A percentile compares a stretch with the other conserved stretches of the same genome.
Evolutionary conservation across 2,797 vertebrate genomes (phyloP).

Genomic region (Trachops cirrhosus): DNA sequence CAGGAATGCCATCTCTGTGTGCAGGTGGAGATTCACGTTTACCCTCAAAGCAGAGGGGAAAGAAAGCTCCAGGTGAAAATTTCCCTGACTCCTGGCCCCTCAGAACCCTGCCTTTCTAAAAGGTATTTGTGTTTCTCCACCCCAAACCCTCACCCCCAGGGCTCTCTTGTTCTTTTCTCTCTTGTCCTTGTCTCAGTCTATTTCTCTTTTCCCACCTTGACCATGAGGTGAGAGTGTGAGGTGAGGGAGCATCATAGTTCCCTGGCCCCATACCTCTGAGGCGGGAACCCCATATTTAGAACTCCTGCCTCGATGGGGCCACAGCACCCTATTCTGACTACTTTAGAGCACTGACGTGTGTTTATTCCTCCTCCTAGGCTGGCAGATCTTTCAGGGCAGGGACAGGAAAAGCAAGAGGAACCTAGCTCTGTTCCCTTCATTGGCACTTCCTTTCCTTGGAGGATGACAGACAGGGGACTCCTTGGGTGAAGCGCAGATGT

Average conservation of each 20-base stretch:
- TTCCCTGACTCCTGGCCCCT: neutral
- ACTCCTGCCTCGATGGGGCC: neutral
- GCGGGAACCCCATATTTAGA: neutral
- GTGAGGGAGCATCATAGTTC: neutral
- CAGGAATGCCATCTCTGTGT: neutral
- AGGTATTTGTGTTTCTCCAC: neutral
- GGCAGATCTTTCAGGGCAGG: neutral
- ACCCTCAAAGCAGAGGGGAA: neutral
- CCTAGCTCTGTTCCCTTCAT: neutral
- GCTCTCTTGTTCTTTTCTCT: neutral
- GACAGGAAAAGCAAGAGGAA: neutral
- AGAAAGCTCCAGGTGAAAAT: neutral
- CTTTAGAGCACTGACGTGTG: neutral
- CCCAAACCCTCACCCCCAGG: neutral
- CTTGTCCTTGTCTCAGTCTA: neutral
- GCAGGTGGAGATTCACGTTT: neutral
- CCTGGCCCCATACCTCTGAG: neutral
- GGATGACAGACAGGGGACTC: constrained; percentile 59
- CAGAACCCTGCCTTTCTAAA: neutral
- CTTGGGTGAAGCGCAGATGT: constrained; percentile 4
- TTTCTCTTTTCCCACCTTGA: neutral
- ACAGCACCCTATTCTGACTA: neutral
- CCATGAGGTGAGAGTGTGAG: neutral
- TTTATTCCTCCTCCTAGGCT: neutral
- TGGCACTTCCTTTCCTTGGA: neutral